Evolutionary conservation across 2,113 vertebrate genomes (phyloP).

Genomic region (Columba livia): DNA sequence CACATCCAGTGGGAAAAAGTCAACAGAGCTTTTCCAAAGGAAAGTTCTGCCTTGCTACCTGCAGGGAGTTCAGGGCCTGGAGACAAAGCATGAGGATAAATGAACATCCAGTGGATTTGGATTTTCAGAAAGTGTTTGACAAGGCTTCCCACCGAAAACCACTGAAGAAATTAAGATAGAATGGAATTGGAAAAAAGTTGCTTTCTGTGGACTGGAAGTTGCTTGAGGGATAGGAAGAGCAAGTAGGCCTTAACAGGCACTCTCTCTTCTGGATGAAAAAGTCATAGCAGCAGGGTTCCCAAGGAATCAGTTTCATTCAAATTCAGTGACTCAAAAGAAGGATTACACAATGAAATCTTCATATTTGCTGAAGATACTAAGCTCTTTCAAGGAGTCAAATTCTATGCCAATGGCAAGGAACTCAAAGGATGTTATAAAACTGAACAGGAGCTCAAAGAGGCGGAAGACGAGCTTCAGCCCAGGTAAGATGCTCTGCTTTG

Average conservation of each 20-base stretch:
- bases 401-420: neutral
- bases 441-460: neutral
- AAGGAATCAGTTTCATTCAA: neutral
- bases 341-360: neutral
- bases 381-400: neutral
- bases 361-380: neutral
- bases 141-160: neutral
- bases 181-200: neutral
- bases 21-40: neutral
- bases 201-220: neutral
- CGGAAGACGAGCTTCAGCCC: neutral
- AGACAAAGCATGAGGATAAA: neutral
- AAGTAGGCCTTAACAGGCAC: neutral
- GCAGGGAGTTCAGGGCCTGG: neutral
- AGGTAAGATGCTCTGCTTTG: neutral
- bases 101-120: neutral
- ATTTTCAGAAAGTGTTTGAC: neutral
- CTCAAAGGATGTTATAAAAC: neutral
- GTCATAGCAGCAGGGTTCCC: neutral
- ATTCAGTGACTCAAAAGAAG: neutral
- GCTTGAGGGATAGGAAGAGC: neutral
- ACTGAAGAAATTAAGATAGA: neutral
- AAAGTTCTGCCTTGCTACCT: neutral
- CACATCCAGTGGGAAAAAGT: fast-evolving
- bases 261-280: neutral